These are phyloP conservation scores for Speoplatyrhinus poulsoni DNA, from an alignment of 2,113 vertebrate species.

Conservation along the genomic window DNA sequence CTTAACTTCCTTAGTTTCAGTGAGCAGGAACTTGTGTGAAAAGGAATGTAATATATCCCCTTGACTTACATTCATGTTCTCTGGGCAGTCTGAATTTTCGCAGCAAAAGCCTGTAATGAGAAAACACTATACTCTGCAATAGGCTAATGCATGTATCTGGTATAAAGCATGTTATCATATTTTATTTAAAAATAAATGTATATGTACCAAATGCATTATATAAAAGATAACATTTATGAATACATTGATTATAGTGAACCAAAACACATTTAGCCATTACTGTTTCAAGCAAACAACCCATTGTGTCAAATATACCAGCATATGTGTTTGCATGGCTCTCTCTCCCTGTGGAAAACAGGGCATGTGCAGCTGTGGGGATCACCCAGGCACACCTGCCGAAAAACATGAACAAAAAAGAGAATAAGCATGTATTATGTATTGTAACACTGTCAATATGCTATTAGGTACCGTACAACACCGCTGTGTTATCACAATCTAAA, in stretches of 20 bases:
- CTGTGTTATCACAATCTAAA: no score
- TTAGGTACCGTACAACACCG: no score
- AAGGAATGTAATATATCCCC: background rate
- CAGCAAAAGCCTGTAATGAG: constrained; percentile 75
- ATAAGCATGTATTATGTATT: no score
- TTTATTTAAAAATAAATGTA: background rate
- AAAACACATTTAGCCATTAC: no score
- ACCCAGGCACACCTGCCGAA: constrained; percentile 74
- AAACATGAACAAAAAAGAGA: background rate
- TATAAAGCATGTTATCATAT: background rate
- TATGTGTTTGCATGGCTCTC: constrained; percentile 78
- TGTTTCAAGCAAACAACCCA: no score
- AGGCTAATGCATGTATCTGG: no score
- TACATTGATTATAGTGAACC: background rate
- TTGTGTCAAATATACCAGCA: constrained; percentile 73
- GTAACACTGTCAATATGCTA: no score
- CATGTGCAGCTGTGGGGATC: constrained; percentile 79
- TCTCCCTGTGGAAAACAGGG: constrained; percentile 64
- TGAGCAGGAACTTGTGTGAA: background rate
- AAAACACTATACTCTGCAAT: background rate
- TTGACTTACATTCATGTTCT: constrained; percentile 80
- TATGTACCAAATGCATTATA: background rate
- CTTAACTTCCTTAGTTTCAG: background rate
- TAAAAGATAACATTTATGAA: background rate
- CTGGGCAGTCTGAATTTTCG: constrained; percentile 78